Conservation (phyloP, 2,113 vertebrate genomes). For the Apteryx mantelli region DNA sequence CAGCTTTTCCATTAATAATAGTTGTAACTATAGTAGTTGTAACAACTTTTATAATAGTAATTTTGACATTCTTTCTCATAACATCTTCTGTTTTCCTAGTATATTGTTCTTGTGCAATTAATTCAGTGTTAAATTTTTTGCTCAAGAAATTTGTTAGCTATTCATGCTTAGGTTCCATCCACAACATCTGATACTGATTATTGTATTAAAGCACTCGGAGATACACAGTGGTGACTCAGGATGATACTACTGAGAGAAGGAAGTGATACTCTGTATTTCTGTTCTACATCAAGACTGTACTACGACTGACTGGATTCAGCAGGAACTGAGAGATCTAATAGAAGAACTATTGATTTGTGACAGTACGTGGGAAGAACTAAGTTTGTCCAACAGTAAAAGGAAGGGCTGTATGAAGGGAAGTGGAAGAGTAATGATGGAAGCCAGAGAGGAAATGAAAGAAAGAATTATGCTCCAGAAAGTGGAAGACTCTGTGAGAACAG, state of each 20-base stretch:
- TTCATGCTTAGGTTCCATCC: neutral
- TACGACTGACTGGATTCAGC: neutral
- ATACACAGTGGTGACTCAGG: neutral
- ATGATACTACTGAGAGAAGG: neutral
- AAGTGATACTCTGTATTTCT: neutral
- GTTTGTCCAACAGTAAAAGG: neutral
- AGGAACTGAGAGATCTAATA: neutral
- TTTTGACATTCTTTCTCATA: neutral
- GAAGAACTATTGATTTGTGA: neutral
- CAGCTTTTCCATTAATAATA: neutral
- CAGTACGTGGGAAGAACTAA: neutral
- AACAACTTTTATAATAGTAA: neutral
- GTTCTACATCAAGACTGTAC: neutral
- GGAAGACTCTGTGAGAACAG: neutral
- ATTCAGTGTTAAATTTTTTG: neutral
- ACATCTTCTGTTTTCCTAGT: neutral
- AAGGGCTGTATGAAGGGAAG: neutral
- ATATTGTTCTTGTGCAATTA: neutral
- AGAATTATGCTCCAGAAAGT: neutral
- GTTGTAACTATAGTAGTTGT: neutral
- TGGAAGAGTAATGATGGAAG: neutral
- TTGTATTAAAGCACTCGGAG: neutral
- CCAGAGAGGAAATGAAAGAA: neutral
- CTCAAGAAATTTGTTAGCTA: neutral
- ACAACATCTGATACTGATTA: neutral